Evolutionary conservation across 2,113 vertebrate genomes (phyloP).

Genomic region (Procavia capensis): DNA sequence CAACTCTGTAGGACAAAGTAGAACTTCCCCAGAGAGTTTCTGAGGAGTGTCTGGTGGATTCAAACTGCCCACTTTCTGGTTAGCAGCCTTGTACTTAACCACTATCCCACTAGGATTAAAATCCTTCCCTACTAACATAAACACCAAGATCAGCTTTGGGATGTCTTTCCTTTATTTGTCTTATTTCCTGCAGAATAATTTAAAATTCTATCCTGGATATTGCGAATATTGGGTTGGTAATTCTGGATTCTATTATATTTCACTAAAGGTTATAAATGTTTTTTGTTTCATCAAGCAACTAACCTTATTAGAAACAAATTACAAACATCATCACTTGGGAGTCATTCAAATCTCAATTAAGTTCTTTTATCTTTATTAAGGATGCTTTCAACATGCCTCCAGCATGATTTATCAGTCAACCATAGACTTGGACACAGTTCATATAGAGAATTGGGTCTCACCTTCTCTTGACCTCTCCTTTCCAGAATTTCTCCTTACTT

Average conservation of each 20-base stretch:
- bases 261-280: not conserved
- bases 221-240: not conserved
- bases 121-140: not conserved
- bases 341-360: not conserved
- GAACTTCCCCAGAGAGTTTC: too few relatives aligned
- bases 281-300: not conserved
- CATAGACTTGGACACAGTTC: not conserved
- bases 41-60: too few relatives aligned
- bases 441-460: not conserved
- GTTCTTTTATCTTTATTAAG: not conserved
- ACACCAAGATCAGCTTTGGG: not conserved
- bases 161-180: not conserved
- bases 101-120: not conserved
- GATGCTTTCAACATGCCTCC: not conserved
- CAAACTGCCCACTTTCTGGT: too few relatives aligned
- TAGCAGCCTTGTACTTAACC: too few relatives aligned
- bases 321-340: not conserved
- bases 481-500: not conserved
- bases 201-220: not conserved
- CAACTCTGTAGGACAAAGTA: too few relatives aligned
- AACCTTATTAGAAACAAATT: not conserved
- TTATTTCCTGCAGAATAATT: not conserved
- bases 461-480: not conserved
- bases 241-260: not conserved
- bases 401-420: not conserved